These are phyloP conservation scores for Petrophora chlorosata DNA, from an alignment of 2,888 invertebrate species.

Conservation along the genomic window DNA sequence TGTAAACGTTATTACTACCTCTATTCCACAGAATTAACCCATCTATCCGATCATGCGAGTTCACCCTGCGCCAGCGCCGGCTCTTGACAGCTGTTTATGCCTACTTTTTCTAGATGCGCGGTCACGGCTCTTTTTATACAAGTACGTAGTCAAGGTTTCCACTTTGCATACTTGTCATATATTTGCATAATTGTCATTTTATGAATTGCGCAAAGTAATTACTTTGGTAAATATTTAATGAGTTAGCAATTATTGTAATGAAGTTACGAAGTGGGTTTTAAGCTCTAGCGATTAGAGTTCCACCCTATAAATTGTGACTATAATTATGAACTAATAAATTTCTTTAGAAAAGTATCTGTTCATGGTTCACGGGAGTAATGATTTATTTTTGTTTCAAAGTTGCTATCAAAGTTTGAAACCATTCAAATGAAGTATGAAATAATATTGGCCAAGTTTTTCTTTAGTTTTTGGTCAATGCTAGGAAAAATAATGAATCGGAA, in stretches of 20 bases:
- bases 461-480: too few relatives aligned
- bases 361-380: conserved; percentile 21
- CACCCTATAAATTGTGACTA: conserved; percentile 10
- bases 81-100: too few relatives aligned
- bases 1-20: too few relatives aligned
- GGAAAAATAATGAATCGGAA: too few relatives aligned
- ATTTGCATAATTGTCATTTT: too few relatives aligned
- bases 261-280: conserved; percentile 22
- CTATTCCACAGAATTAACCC: too few relatives aligned
- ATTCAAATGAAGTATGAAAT: conserved; percentile 4
- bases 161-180: conserved; percentile 47
- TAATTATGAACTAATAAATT: conserved; percentile 30
- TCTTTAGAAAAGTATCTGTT: conserved; percentile 4
- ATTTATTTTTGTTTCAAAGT: conserved; percentile 33
- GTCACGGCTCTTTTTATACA: conserved; percentile 50
- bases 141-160: conserved; percentile 60
- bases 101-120: conserved; percentile 43
- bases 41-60: too few relatives aligned
- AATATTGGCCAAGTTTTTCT: not conserved
- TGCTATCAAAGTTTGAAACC: conserved; percentile 9
- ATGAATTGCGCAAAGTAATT: too few relatives aligned
- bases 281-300: conserved; percentile 23
- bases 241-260: conserved; percentile 22
- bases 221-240: conserved; percentile 27
- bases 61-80: too few relatives aligned